A percentile compares a stretch with the other conserved stretches of the same genome.
Conservation (phyloP, 2,888 invertebrate species). For the Idaea aversata region DNA sequence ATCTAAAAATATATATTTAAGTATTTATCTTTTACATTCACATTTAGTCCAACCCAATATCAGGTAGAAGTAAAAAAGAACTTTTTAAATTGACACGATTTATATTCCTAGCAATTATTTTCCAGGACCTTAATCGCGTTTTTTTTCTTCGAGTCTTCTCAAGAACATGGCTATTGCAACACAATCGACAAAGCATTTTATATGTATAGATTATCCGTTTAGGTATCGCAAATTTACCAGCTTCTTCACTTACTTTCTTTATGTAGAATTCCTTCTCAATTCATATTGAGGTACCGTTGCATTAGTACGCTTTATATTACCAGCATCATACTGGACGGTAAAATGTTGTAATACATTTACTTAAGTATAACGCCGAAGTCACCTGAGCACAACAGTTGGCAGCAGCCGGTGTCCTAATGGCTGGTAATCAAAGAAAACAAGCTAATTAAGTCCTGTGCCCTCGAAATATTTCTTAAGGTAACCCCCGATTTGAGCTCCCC, state of each 20-base stretch:
- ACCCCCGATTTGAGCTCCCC: conserved; percentile 8
- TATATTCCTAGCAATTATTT: too few relatives aligned
- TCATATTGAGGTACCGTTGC: neutral
- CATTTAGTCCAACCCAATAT: too few relatives aligned
- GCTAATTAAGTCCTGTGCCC: conserved; percentile 72
- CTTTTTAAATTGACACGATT: too few relatives aligned
- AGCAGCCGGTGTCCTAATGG: conserved; percentile 75
- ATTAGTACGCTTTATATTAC: conserved; percentile 32
- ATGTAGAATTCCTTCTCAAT: neutral
- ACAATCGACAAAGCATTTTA: too few relatives aligned
- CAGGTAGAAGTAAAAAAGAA: too few relatives aligned
- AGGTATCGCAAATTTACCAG: neutral
- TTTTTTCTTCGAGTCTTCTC: too few relatives aligned
- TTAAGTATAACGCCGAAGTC: conserved; percentile 55
- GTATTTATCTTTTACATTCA: too few relatives aligned
- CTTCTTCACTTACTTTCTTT: too few relatives aligned
- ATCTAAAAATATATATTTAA: neutral
- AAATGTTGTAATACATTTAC: conserved; percentile 62
- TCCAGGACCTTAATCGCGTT: too few relatives aligned
- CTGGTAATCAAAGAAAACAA: conserved; percentile 78
- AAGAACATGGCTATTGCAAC: too few relatives aligned
- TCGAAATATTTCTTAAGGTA: conserved; percentile 54
- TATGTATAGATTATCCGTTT: too few relatives aligned
- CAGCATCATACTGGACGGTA: conserved; percentile 49
- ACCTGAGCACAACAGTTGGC: conserved; percentile 64